Evolutionary conservation across 1,140 invertebrate species (phyloP).

Genomic region (Odontomachus brunneus): DNA sequence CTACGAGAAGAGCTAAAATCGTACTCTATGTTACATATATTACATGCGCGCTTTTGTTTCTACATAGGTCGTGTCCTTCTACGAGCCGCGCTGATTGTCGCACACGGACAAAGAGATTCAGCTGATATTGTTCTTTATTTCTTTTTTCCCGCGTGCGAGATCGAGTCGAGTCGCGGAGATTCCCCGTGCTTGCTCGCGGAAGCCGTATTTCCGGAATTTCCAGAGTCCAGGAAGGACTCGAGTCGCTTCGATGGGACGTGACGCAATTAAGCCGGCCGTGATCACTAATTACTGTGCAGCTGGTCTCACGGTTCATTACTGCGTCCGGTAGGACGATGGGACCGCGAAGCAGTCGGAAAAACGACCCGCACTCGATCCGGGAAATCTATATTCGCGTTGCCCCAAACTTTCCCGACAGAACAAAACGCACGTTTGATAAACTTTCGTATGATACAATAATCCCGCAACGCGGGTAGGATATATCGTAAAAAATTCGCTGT

Average conservation of each 20-base stretch:
- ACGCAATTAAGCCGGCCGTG: conserved; percentile 32
- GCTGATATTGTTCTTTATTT: not conserved
- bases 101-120: conserved; percentile 35
- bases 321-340: not conserved
- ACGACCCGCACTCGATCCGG: conserved; percentile 20
- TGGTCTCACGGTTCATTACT: conserved; percentile 6
- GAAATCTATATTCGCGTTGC: not conserved
- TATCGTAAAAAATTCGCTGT: conserved; percentile 45
- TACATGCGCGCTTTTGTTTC: not conserved
- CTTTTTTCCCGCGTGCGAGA: not conserved
- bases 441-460: conserved; percentile 23
- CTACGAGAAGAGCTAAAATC: not conserved
- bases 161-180: not conserved
- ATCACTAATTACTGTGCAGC: conserved; percentile 50
- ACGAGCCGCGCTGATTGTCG: conserved; percentile 10
- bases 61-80: conserved; percentile 1
- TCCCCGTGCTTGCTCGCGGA: not conserved
- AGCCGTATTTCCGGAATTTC: conserved; percentile 15
- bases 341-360: conserved; percentile 19
- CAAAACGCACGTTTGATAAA: conserved; percentile 16
- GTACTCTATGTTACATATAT: not conserved
- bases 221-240: not conserved
- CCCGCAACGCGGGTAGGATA: conserved; percentile 15
- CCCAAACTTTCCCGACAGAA: conserved; percentile 7
- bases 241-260: not conserved